These are phyloP conservation scores for Rhyacophila evoluta DNA, from an alignment of 2,888 invertebrate species.

Conservation along the genomic window DNA sequence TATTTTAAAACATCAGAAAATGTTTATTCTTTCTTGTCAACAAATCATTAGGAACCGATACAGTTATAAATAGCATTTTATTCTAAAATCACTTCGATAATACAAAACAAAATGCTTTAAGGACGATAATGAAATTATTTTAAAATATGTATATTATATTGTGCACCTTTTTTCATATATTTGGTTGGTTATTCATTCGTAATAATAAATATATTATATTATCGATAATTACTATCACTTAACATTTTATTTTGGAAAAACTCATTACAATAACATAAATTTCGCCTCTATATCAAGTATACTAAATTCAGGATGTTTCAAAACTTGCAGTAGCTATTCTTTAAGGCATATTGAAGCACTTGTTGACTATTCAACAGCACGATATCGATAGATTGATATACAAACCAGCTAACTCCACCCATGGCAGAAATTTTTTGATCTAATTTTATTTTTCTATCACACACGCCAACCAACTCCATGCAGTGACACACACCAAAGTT, in stretches of 20 bases:
- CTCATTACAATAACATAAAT: not conserved
- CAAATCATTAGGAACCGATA: slow-evolving; percentile 9
- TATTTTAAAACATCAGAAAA: slow-evolving; percentile 8
- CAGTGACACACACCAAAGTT: too few species aligned
- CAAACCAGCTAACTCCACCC: too few species aligned
- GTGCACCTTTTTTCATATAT: not conserved
- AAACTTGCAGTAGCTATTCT: too few species aligned
- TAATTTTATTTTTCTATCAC: too few species aligned
- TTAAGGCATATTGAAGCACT: too few species aligned
- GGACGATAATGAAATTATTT: not conserved
- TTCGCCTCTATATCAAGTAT: not conserved
- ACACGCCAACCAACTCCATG: too few species aligned
- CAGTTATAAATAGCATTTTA: slow-evolving; percentile 9
- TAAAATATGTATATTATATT: not conserved
- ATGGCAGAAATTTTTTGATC: too few species aligned
- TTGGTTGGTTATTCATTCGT: slow-evolving; percentile 10
- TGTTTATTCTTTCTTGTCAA: not conserved
- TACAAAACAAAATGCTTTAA: not conserved
- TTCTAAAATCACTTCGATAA: not conserved
- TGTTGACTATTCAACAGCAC: too few species aligned
- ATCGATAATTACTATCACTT: not conserved
- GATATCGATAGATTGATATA: too few species aligned
- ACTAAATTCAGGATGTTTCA: too few species aligned
- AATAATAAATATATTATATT: not conserved
- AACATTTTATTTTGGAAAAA: not conserved